Evolutionary conservation across 1,140 invertebrate genomes (phyloP), one percentile per base, ranked within the genome.

Genomic region (Fopius arisanus): DNA sequence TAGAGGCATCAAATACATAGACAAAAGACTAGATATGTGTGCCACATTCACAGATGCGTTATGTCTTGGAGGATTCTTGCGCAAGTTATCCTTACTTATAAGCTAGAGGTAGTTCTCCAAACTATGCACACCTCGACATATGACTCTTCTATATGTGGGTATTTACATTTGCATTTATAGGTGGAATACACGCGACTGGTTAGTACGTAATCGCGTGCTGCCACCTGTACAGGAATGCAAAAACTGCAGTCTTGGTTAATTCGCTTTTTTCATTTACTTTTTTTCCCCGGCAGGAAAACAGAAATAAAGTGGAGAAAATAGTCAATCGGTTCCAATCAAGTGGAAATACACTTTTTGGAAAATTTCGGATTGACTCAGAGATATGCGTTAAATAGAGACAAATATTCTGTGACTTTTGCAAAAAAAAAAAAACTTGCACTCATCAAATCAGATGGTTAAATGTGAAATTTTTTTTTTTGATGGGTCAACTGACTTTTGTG

Each of bases 41-140:
- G 7, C 19, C 67, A 12, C 37, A 19, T 28, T 48, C 5, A n/a
- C 28, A 40, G 67, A 54, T 73, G 37, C 62, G 26, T 70, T 67
- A 48, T 65, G 67, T 59, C 5, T n/a, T 19, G 67, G 33, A 68
- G n/a, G 43, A 69, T 74, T 78, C 75, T 79, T 78, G 77, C 78
- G 78, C 78, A 80, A 80, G 78, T 77, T 77, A 63, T 68, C 72
- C 71, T 69, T 19, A 72, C 62, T 66, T 54, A 73, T 31, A 40
- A 67, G 59, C 48, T 29, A 72, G 37, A 26, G 70, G 73, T 19
- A 48, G 16, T 19, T 48, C 43, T 48, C 16, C 7, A n/a, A 48
- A 48, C 43, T 48, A 48, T 37, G 12, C 33, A 31, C 29, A 37
- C 33, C 33, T 5, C n/a, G 43, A 59, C 54, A 21, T 6, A 59